These are phyloP conservation scores for Hypolimnas misippus DNA, from an alignment of 2,888 invertebrate genomes.

Conservation along the genomic window DNA sequence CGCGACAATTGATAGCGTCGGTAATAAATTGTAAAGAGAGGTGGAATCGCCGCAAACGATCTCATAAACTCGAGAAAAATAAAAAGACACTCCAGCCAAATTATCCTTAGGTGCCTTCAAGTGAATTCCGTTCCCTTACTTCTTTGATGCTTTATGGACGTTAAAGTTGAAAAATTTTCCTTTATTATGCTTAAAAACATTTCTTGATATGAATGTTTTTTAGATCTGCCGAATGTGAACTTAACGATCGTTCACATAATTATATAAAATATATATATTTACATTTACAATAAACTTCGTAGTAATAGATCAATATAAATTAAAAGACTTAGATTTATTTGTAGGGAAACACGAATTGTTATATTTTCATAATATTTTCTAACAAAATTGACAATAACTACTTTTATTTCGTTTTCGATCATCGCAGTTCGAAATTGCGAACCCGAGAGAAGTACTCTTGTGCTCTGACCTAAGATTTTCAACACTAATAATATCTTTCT, in stretches of 20 bases:
- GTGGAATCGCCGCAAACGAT: slow-evolving; percentile 55
- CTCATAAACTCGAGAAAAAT: slow-evolving; percentile 64
- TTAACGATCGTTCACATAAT: background rate
- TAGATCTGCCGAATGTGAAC: background rate
- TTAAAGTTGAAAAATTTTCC: slow-evolving; percentile 41
- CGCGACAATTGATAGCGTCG: slow-evolving; percentile 58
- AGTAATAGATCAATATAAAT: background rate
- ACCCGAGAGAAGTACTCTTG: slow-evolving; percentile 3
- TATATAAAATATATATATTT: background rate
- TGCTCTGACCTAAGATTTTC: background rate
- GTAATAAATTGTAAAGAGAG: slow-evolving; percentile 59
- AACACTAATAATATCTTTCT: slow-evolving; percentile 3
- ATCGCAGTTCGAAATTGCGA: slow-evolving; percentile 10
- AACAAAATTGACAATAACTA: background rate
- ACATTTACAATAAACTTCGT: background rate
- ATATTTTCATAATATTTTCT: background rate
- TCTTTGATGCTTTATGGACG: slow-evolving; percentile 40
- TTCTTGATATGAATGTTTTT: too few relatives aligned
- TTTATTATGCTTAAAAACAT: slow-evolving; percentile 26
- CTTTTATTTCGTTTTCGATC: background rate
- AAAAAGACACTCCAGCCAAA: slow-evolving; percentile 62
- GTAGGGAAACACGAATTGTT: background rate
- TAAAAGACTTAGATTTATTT: background rate
- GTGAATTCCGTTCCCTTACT: slow-evolving; percentile 27
- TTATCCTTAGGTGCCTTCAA: slow-evolving; percentile 57